A percentile compares a stretch with the other conserved stretches of the same genome.
phyloP scores from a whole-genome alignment of 2,797 vertebrate species.

The Cossypha heuglini region DNA sequence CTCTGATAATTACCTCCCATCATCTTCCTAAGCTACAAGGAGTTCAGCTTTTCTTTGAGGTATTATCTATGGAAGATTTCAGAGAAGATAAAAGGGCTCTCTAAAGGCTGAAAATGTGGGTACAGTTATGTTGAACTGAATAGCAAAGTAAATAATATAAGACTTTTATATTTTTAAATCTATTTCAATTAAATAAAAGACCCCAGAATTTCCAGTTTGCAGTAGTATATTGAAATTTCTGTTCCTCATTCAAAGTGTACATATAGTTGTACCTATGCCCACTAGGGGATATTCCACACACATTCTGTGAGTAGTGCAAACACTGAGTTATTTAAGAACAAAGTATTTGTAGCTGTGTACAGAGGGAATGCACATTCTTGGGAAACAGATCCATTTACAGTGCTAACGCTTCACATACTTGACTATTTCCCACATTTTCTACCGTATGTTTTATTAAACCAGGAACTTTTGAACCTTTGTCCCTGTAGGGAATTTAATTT shows the following conservation, averaged over 20 bases:
- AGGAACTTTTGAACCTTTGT: slow-evolving; percentile 59
- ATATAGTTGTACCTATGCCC: background rate
- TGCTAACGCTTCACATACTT: background rate
- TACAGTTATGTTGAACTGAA: background rate
- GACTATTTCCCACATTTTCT: slow-evolving; percentile 38
- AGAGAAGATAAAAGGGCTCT: background rate
- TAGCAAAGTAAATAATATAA: background rate
- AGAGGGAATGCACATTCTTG: background rate
- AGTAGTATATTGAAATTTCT: background rate
- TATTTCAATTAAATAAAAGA: background rate
- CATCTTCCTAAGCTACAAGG: background rate
- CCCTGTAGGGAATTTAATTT: slow-evolving; percentile 59
- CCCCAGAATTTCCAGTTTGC: background rate
- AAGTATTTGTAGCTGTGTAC: background rate
- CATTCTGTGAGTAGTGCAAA: background rate
- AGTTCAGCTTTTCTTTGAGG: background rate
- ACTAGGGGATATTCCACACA: background rate
- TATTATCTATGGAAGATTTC: background rate
- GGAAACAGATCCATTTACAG: background rate
- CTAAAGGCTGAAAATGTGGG: background rate
- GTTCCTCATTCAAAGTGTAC: background rate
- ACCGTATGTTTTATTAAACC: slow-evolving; percentile 50
- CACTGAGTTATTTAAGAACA: background rate
- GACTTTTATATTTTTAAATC: background rate
- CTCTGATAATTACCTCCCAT: background rate